Conservation (phyloP, 2,888 invertebrate genomes). For the Mermis nigrescens region DNA sequence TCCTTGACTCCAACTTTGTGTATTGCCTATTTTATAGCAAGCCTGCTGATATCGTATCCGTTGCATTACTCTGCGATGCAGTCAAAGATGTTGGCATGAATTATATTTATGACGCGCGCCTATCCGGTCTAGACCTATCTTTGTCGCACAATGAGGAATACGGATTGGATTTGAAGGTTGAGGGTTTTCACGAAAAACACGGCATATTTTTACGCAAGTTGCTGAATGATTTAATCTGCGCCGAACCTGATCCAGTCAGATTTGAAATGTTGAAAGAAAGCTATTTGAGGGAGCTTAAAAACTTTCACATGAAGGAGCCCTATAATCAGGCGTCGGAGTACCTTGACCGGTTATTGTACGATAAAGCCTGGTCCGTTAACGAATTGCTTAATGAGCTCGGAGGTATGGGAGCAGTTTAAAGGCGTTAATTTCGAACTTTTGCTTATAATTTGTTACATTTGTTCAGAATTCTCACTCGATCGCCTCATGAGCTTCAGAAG, state of each 20-base stretch:
- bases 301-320: not conserved
- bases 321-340: not conserved
- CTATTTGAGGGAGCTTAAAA: not conserved
- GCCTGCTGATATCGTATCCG: no score
- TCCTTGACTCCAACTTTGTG: no score
- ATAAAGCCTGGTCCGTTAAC: not conserved
- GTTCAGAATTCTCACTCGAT: no score
- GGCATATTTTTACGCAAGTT: not conserved
- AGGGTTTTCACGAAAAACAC: not conserved
- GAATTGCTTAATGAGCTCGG: not conserved
- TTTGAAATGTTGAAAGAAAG: not conserved
- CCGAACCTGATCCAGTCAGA: not conserved
- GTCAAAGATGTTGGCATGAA: no score
- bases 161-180: not conserved
- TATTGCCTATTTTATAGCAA: no score
- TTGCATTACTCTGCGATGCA: no score
- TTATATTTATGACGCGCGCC: not conserved
- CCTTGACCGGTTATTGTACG: not conserved
- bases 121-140: not conserved
- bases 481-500: no score
- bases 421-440: no score
- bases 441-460: no score
- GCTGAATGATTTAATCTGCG: not conserved
- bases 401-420: not conserved
- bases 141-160: not conserved